Evolutionary conservation across 2,888 invertebrate species (phyloP), one percentile per base, ranked within the genome.

Genomic region (Andrena praecox): DNA sequence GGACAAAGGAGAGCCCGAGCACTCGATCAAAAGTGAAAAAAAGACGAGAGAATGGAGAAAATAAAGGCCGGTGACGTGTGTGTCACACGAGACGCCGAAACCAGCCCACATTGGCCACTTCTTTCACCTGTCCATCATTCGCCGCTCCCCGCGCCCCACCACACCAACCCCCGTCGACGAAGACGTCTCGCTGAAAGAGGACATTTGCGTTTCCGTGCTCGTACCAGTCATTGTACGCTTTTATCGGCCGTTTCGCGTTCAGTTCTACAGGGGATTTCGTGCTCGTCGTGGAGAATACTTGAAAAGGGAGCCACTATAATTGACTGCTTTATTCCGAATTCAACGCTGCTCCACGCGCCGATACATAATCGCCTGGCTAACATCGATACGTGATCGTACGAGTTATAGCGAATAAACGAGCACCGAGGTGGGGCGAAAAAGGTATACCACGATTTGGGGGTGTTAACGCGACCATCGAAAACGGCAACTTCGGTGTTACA

Each of bases 71-170:
- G 88, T 88, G 93, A 90, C 91, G 91, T 90, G 91, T 89, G 90
- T 93, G 94, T 94, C 94, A 93, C 93, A 91, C 89, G 94, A 94
- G 93, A 94, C 92, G 93, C 90, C 91, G 93, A 91, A 92, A 92
- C 92, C 93, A 91, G 88, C 94, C 94, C 94, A 94, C 92, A 94
- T 94, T 94, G 93, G 94, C 94, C 94, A 94, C 94, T 93, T 93
- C 94, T 93, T 94, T 94, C 92, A 94, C 89, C 91, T 92, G 94
- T 94, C 94, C 90, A 92, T 94, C 94, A 93, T 87, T 88, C 89
- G 87, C 78, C 86, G 84, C 81, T 85, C 42, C 31, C 16, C 66
- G 10, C 8, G 8, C 31, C 20, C 31, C 67, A 0, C 50, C 50
- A 0, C 52, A 20, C 31, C 48, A 20, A 29, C 52, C 3, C 67